Conservation (phyloP, 2,888 invertebrate species). For the Ephialtes manifestator region DNA sequence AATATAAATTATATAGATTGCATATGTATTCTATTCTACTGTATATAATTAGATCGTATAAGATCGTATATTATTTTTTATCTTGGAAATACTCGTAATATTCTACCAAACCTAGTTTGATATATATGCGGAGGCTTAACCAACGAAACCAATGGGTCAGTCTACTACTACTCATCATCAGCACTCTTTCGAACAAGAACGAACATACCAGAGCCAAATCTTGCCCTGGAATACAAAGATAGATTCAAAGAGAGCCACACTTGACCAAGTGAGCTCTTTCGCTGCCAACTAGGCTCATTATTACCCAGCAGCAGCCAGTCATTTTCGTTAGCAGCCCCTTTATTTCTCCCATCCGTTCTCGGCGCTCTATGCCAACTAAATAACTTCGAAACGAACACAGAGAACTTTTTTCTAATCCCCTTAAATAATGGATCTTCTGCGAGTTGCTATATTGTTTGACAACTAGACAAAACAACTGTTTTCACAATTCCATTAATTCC, state of each 20-base stretch:
- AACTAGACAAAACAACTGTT: no score
- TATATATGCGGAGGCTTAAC: not conserved
- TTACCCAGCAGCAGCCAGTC: conserved; percentile 37
- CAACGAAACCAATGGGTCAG: not conserved
- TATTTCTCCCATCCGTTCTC: not conserved
- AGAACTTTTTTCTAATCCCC: not conserved
- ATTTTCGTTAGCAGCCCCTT: conserved; percentile 40
- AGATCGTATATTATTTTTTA: no score
- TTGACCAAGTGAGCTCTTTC: conserved; percentile 66
- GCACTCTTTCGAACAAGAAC: not conserved
- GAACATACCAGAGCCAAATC: conserved; percentile 62
- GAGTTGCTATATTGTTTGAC: no score
- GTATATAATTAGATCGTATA: no score
- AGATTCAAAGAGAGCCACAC: conserved; percentile 55
- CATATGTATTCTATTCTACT: no score
- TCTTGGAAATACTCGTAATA: conserved; percentile 30
- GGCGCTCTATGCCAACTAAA: conserved; percentile 13
- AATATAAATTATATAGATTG: no score
- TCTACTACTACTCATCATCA: not conserved
- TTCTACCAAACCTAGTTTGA: no score
- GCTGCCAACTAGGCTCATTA: conserved; percentile 66
- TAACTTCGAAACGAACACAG: not conserved
- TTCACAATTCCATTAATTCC: no score
- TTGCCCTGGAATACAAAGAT: conserved; percentile 69
- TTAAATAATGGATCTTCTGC: no score